Conservation (phyloP, 2,113 vertebrate genomes). For the Pycnonotus jocosus region DNA sequence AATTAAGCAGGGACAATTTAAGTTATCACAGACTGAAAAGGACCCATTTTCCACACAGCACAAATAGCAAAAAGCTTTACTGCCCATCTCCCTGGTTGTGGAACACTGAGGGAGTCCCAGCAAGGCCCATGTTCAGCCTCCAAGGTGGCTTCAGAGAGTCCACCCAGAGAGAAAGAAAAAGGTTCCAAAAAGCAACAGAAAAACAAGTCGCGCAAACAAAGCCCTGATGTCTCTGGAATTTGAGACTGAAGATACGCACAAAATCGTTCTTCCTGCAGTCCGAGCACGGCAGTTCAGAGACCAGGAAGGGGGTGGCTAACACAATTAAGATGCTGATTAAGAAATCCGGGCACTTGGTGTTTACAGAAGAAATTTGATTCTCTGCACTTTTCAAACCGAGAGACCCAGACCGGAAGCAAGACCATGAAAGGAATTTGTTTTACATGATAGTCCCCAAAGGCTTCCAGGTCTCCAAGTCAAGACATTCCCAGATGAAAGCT, state of each 20-base stretch:
- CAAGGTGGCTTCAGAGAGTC: background rate
- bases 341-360: background rate
- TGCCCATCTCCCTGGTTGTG: background rate
- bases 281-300: rapidly evolving
- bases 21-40: background rate
- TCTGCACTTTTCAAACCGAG: background rate
- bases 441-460: conserved; percentile 40
- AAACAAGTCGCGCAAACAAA: conserved; percentile 1
- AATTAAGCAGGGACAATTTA: rapidly evolving
- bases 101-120: background rate
- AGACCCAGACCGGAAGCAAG: background rate
- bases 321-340: background rate
- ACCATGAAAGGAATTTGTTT: conserved; percentile 36
- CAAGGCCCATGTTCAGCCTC: background rate
- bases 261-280: background rate
- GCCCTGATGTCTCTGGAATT: background rate
- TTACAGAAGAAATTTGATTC: conserved; percentile 34
- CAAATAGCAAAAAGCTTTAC: rapidly evolving
- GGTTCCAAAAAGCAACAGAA: background rate
- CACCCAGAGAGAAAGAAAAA: background rate
- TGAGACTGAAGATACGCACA: background rate
- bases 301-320: background rate
- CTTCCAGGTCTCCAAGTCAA: conserved; percentile 45
- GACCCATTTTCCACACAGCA: rapidly evolving
- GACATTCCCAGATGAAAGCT: conserved; percentile 35